Conservation (phyloP, 2,888 invertebrate species). For the Lucinisca nassula region DNA sequence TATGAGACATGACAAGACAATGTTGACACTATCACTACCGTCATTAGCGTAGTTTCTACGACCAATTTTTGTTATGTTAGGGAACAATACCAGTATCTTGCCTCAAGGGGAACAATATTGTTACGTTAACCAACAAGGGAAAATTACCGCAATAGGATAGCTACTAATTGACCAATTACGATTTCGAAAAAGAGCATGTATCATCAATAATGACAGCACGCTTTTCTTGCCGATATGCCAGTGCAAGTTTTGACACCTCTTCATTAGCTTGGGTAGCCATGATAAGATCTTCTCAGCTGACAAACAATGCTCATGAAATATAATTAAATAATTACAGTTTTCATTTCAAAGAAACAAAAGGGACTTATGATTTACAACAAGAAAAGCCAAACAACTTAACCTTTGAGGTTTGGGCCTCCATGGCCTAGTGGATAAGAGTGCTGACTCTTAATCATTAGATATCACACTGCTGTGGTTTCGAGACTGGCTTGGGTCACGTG, state of each 20-base stretch:
- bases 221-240: neutral
- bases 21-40: too few relatives aligned
- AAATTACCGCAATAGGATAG: slow-evolving; percentile 3
- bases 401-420: too few relatives aligned
- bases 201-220: neutral
- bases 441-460: too few relatives aligned
- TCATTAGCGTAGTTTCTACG: neutral
- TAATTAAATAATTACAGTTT: neutral
- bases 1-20: too few relatives aligned
- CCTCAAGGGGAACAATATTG: neutral
- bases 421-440: too few relatives aligned
- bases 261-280: neutral
- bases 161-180: slow-evolving; percentile 13
- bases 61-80: neutral
- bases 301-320: neutral
- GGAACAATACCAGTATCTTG: neutral
- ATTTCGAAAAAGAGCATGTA: neutral
- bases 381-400: too few relatives aligned
- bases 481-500: too few relatives aligned
- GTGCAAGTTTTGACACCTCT: neutral
- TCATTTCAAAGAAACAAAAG: neutral
- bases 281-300: neutral
- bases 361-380: neutral
- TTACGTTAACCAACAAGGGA: neutral
- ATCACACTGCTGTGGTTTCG: too few relatives aligned